These are phyloP conservation scores for Sarcoramphus papa DNA, from an alignment of 2,797 vertebrate species.

Conservation along the genomic window DNA sequence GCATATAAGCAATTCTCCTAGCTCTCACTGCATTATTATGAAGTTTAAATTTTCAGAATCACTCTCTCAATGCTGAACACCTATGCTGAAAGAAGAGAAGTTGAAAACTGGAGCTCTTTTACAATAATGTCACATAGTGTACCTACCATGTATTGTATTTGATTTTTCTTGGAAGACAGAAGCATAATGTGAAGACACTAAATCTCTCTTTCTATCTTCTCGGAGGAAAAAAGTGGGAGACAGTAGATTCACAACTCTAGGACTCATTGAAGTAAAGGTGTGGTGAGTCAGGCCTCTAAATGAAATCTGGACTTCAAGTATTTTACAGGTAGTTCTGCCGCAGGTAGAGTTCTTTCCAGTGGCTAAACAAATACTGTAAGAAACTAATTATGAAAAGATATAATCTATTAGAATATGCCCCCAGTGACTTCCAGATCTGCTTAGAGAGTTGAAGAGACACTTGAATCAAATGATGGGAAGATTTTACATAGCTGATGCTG, in stretches of 20 bases:
- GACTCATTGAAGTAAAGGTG: not conserved
- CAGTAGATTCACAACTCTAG: not conserved
- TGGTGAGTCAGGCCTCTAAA: not conserved
- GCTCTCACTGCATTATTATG: not conserved
- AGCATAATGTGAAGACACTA: not conserved
- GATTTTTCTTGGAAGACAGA: not conserved
- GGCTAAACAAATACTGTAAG: not conserved
- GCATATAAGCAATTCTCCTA: not conserved
- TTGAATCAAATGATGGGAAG: not conserved
- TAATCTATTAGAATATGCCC: not conserved
- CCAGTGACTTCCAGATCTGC: not conserved
- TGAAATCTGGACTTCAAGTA: not conserved
- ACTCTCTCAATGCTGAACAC: not conserved
- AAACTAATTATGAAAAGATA: not conserved
- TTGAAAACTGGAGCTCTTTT: not conserved
- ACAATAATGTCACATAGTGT: not conserved
- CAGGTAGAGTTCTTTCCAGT: not conserved
- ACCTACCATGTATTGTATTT: not conserved
- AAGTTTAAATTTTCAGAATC: not conserved
- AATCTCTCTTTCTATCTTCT: not conserved
- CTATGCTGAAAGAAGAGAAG: not conserved
- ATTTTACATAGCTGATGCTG: not conserved
- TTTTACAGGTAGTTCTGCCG: not conserved
- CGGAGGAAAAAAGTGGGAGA: not conserved
- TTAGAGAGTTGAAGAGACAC: not conserved